phyloP scores from a whole-genome alignment of 2,797 vertebrate genomes.

The Galaxias olidus region DNA sequence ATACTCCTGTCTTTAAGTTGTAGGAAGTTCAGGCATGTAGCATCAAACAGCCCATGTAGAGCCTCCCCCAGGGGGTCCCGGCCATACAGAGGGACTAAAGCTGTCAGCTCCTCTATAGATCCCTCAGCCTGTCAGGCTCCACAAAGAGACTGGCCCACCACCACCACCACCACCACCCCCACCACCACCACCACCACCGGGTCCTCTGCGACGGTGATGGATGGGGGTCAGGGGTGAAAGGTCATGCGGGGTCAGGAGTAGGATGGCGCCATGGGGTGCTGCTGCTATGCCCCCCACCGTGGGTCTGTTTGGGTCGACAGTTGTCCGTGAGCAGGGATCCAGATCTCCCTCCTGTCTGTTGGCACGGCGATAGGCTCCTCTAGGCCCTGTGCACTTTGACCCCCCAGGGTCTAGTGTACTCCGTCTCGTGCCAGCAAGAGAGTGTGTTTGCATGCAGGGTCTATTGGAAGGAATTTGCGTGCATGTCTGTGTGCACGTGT shows the following conservation, averaged over 20 bases:
- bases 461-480: neutral
- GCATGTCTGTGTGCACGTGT: neutral
- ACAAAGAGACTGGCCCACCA: too few relatives aligned
- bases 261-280: slow-evolving; percentile 13
- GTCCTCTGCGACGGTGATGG: slow-evolving; percentile 26
- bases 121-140: too few relatives aligned
- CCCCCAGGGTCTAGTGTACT: too few relatives aligned
- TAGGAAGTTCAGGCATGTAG: too few relatives aligned
- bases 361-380: neutral
- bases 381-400: slow-evolving; percentile 3
- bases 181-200: too few relatives aligned
- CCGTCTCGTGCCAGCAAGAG: too few relatives aligned
- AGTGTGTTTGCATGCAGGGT: neutral
- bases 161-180: too few relatives aligned
- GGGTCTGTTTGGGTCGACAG: slow-evolving; percentile 11
- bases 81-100: too few relatives aligned
- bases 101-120: too few relatives aligned
- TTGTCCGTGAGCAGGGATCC: slow-evolving; percentile 4
- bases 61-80: too few relatives aligned
- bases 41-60: too few relatives aligned
- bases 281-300: slow-evolving; percentile 8
- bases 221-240: slow-evolving; percentile 29
- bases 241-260: slow-evolving; percentile 28
- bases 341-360: neutral
- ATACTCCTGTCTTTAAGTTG: too few relatives aligned